A percentile compares a stretch with the other conserved stretches of the same genome.
phyloP scores from a whole-genome alignment of 2,113 vertebrate species.

The Oostethus manadensis region DNA sequence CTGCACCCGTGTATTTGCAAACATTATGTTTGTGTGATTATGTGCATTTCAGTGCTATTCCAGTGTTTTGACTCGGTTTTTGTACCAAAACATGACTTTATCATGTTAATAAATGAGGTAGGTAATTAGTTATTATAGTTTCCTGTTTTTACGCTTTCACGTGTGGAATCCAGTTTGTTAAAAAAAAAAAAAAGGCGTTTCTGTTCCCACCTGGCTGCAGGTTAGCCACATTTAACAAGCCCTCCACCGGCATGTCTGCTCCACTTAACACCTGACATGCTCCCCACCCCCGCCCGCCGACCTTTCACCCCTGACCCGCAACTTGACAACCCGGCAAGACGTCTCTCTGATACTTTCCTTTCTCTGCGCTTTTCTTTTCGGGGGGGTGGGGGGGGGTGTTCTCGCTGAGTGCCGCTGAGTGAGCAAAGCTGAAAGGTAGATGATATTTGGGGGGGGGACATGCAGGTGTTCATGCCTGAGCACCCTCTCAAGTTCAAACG shows the following conservation, averaged over 20 bases:
- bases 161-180: conserved; percentile 47
- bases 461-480: conserved; percentile 75
- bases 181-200: too few relatives aligned
- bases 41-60: too few relatives aligned
- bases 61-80: too few relatives aligned
- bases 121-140: too few relatives aligned
- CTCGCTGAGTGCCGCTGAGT: conserved; percentile 59
- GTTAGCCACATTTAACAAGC: conserved; percentile 65
- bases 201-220: conserved; percentile 69
- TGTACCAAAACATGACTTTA: too few relatives aligned
- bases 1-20: too few relatives aligned
- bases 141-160: conserved; percentile 24
- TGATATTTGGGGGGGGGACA: conserved; percentile 1
- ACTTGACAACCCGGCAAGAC: conserved; percentile 61
- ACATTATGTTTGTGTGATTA: too few relatives aligned
- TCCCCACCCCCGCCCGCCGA: conserved; percentile 51
- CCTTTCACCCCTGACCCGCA: conserved; percentile 66
- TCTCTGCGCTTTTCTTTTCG: conserved; percentile 58
- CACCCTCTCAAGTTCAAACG: conserved; percentile 76
- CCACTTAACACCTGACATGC: conserved; percentile 79
- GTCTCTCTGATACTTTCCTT: conserved; percentile 64
- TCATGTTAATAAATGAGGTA: too few relatives aligned
- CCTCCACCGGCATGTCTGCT: conserved; percentile 60
- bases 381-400: conserved; percentile 18
- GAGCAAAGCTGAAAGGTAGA: conserved; percentile 69